A percentile compares a stretch with the other conserved stretches of the same genome.
Conservation (phyloP, 2,113 vertebrate species). For the Acrocephalus kingi region DNA sequence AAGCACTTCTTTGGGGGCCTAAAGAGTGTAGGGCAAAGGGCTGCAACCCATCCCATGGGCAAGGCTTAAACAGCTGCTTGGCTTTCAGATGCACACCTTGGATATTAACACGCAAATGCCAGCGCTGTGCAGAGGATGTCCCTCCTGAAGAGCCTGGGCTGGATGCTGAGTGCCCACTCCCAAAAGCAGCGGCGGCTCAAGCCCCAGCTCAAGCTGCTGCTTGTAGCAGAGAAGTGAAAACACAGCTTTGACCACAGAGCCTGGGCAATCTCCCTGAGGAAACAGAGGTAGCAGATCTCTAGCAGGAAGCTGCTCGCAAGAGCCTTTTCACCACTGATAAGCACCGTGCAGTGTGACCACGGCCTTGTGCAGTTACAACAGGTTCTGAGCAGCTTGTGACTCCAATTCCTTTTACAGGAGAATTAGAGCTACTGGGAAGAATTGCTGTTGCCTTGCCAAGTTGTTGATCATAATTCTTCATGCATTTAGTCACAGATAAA, state of each 20-base stretch:
- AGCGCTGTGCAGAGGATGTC: fast-evolving
- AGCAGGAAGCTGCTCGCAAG: conserved; percentile 5
- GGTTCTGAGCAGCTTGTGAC: neutral
- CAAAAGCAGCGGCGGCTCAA: neutral
- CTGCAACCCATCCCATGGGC: neutral
- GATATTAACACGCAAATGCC: fast-evolving
- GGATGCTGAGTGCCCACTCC: neutral
- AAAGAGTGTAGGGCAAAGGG: neutral
- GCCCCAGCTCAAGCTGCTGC: neutral
- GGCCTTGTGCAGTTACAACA: neutral
- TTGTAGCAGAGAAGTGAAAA: neutral
- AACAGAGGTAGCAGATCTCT: neutral
- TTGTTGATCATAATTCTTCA: neutral
- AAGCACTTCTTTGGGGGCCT: neutral
- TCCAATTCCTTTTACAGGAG: neutral
- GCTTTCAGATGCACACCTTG: neutral
- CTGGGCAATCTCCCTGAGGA: neutral
- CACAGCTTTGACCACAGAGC: fast-evolving
- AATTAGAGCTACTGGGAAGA: neutral
- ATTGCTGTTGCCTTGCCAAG: neutral
- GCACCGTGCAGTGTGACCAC: neutral
- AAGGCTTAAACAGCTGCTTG: neutral
- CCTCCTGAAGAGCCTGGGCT: neutral
- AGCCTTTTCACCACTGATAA: neutral
- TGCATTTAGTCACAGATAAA: neutral